Conservation (phyloP, 35 echinoderm and acorn worm species). For the Diadema setosum region DNA sequence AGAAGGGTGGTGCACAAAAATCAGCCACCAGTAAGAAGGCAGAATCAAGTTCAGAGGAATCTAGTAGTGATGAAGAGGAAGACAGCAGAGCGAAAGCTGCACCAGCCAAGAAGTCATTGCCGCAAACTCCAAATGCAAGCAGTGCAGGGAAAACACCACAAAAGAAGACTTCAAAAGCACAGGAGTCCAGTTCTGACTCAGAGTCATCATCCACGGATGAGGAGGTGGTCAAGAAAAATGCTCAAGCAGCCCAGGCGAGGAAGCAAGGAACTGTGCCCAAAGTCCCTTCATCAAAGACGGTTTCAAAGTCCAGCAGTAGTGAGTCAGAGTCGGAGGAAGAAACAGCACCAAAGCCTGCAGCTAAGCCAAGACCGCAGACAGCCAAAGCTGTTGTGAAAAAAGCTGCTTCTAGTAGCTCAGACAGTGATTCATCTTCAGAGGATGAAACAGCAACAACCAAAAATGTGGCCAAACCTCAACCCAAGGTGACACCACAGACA, state of each 20-base stretch:
- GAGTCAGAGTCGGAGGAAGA: neutral
- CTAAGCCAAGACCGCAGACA: neutral
- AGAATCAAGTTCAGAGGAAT: neutral
- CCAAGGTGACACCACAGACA: neutral
- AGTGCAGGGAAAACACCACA: too few relatives aligned
- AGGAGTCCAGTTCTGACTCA: conserved; percentile 21
- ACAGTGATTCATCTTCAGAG: neutral
- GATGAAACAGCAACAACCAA: neutral
- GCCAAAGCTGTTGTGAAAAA: neutral
- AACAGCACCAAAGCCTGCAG: neutral
- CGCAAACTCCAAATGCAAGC: too few relatives aligned
- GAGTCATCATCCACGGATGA: conserved; percentile 21
- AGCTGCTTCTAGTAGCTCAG: conserved; percentile 20
- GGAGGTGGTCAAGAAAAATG: conserved; percentile 2
- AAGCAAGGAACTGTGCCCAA: too few relatives aligned
- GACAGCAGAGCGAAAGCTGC: too few relatives aligned
- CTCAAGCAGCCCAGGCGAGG: neutral
- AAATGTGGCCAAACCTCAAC: neutral
- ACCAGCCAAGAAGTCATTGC: too few relatives aligned
- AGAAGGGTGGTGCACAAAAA: neutral
- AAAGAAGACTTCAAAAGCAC: neutral
- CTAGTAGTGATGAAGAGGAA: neutral
- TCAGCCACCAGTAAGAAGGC: neutral
- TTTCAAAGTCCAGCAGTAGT: neutral
- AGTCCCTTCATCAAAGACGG: too few relatives aligned